Evolutionary conservation across 2,113 vertebrate genomes (phyloP).

Genomic region (Spilogale gracilis): DNA sequence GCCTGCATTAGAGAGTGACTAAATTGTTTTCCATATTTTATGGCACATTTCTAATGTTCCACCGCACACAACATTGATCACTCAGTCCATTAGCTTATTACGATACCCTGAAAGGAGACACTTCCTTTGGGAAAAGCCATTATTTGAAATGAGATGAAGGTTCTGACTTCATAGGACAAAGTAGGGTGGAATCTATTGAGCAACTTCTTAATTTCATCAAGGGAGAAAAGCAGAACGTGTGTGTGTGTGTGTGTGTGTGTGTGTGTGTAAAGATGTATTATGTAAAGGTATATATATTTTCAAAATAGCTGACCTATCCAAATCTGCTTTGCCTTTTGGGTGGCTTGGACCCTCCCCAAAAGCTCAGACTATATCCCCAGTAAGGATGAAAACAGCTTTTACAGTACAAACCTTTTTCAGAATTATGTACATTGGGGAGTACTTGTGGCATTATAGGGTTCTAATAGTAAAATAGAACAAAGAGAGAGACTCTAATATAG

Average conservation of each 20-base stretch:
- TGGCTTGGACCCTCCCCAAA: neutral
- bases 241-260: neutral
- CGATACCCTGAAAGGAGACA: constrained; percentile 77
- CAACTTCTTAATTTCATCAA: constrained; percentile 63
- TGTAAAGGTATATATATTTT: neutral
- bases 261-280: neutral
- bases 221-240: constrained; percentile 16
- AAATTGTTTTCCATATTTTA: constrained; percentile 78
- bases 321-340: constrained; percentile 6
- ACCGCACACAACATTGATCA: constrained; percentile 79
- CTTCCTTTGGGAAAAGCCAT: constrained; percentile 80
- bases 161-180: constrained; percentile 12
- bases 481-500: neutral
- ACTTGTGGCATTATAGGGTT: neutral
- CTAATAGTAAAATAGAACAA: neutral
- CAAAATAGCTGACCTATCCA: neutral
- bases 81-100: constrained; percentile 79
- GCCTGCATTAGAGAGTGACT: constrained; percentile 70
- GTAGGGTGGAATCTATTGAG: constrained; percentile 33
- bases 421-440: neutral
- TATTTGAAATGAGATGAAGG: constrained; percentile 76
- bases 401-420: neutral
- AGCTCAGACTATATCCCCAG: neutral
- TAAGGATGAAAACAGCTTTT: neutral
- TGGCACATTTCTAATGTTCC: constrained; percentile 74